Conservation (phyloP, 2,888 invertebrate genomes). For the Apomyelois bistriatella region DNA sequence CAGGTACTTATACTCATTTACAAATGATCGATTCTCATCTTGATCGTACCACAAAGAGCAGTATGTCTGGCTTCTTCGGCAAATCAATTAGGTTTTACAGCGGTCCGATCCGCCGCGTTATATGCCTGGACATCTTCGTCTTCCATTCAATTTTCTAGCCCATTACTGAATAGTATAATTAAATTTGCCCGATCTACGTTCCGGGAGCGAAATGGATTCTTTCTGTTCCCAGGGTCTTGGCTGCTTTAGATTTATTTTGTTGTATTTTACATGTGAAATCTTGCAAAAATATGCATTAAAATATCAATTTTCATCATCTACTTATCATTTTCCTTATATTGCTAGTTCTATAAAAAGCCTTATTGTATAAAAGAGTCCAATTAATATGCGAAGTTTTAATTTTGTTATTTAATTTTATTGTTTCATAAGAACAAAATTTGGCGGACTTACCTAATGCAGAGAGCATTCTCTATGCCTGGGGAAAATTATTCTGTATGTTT, state of each 20-base stretch:
- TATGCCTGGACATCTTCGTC: conserved; percentile 39
- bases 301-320: too few species aligned
- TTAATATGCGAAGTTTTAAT: too few species aligned
- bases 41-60: background rate
- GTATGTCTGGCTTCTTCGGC: conserved; percentile 27
- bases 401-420: too few species aligned
- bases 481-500: too few species aligned
- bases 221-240: background rate
- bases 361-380: too few species aligned
- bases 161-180: conserved; percentile 70
- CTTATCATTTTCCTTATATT: too few species aligned
- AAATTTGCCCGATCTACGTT: conserved; percentile 58
- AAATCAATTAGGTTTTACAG: conserved; percentile 52
- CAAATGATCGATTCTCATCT: background rate
- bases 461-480: too few species aligned
- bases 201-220: conserved; percentile 26
- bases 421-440: too few species aligned
- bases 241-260: background rate
- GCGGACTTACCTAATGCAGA: too few species aligned
- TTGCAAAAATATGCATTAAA: too few species aligned
- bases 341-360: too few species aligned
- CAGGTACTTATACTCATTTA: background rate
- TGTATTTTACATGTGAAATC: too few species aligned
- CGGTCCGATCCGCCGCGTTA: conserved; percentile 32
- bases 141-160: conserved; percentile 70